Conservation (phyloP, 37 sponge, comb jelly and placozoan species). For the Ephydatia muelleri region DNA sequence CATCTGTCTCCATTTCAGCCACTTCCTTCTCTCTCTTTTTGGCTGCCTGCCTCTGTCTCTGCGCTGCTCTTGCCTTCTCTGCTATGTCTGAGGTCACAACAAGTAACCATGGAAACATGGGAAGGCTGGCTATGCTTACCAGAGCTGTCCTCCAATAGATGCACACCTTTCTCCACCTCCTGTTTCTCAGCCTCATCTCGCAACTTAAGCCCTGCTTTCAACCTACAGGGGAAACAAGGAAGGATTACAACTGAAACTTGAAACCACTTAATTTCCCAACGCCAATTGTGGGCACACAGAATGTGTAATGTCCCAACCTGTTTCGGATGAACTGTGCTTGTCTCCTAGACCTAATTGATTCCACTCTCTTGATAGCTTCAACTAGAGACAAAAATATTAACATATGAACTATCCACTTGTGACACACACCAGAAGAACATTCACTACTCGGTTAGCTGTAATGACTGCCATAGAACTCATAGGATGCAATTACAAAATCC, state of each 20-base stretch:
- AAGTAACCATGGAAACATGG: not conserved
- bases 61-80: constrained; percentile 56
- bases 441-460: too few relatives aligned
- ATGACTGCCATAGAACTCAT: too few relatives aligned
- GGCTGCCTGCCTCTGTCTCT: constrained; percentile 43
- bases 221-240: constrained; percentile 25
- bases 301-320: constrained; percentile 42
- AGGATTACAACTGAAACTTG: not conserved
- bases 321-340: constrained; percentile 94
- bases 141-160: constrained; percentile 82
- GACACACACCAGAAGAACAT: too few relatives aligned
- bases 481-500: too few relatives aligned
- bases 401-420: too few relatives aligned
- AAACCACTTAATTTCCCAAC: not conserved
- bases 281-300: not conserved
- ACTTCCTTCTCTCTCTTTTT: constrained; percentile 25
- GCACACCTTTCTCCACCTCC: constrained; percentile 88
- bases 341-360: constrained; percentile 77
- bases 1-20: constrained; percentile 64
- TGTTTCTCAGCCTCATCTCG: constrained; percentile 82
- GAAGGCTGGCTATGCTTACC: constrained; percentile 13
- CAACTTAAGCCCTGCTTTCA: constrained; percentile 91
- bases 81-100: constrained; percentile 20
- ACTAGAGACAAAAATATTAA: constrained; percentile 17
- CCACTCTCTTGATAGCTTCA: constrained; percentile 84